Evolutionary conservation across 2,888 invertebrate genomes (phyloP), one percentile per base, ranked within the genome.

Genomic region (Nezara viridula): DNA sequence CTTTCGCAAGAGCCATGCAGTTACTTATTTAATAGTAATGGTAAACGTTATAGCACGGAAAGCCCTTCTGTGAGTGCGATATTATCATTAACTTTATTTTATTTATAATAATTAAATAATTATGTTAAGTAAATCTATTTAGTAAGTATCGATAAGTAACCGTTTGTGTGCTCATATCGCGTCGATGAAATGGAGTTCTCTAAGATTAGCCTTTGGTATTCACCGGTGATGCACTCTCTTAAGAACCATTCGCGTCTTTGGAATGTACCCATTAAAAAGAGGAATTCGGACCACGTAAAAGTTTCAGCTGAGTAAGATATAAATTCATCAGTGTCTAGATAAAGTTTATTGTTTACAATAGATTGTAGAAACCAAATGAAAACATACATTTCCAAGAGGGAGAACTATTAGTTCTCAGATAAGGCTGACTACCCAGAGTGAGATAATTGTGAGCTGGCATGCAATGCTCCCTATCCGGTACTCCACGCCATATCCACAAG

Each of bases 281-380:
- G 60, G 60, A 14, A 5, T 10, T 60, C 27, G 27, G 14, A 5
- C 3, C 27, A 27, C 60, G 27, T 14, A 60, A 60, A 60, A 60
- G 60, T 60, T 60, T 60, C 60, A 27, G 24, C 77, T 0, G 24
- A 40, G 24, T 19, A 77, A 77, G 77, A 77, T 5, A 77, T 77
- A 77, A 77, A 77, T 77, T 10, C 73, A 37, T 73, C 40, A 77
- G 77, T 37, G 77, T 40, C 77, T 40, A 77, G 77, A 40, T 77
- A 77, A 77, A 40, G 77, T 77, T 77, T 77, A 77, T 77, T 77
- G 77, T 77, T 40, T 77, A 77, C 77, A 77, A 77, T 77, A 40
- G 77, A 77, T 40, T 37, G 40, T 77, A 40, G 40, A 40, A 77
- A 40, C 21, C 40, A 77, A 77, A 77, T 77, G 77, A 77, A 77